phyloP scores from a whole-genome alignment of 2,797 vertebrate species.

The Aratinga solstitialis region DNA sequence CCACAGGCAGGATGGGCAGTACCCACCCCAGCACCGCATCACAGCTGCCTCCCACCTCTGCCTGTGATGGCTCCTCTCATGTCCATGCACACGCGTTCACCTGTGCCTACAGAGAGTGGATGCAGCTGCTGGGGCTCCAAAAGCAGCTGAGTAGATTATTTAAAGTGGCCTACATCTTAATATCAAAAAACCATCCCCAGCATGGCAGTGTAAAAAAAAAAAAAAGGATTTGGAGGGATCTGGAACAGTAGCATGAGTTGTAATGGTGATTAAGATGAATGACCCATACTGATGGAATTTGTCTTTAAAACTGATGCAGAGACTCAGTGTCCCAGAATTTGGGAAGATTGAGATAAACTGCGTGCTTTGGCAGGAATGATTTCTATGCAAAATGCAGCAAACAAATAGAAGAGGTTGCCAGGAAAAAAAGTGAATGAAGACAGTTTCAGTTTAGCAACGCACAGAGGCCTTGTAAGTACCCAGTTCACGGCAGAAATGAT shows the following conservation, averaged over 20 bases:
- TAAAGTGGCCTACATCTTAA: not conserved
- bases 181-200: not conserved
- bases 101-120: not conserved
- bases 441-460: not conserved
- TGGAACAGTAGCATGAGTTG: not conserved
- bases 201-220: rapidly evolving
- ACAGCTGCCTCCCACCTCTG: not conserved
- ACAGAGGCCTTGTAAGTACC: not conserved
- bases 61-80: rapidly evolving
- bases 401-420: not conserved
- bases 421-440: not conserved
- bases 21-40: rapidly evolving
- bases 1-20: rapidly evolving
- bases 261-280: not conserved
- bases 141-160: not conserved
- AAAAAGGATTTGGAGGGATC: not conserved
- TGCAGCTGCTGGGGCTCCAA: not conserved
- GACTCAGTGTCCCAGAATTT: not conserved
- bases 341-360: not conserved
- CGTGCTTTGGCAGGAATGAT: not conserved
- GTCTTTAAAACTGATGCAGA: not conserved
- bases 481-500: not conserved
- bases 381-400: not conserved
- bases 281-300: not conserved
- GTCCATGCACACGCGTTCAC: rapidly evolving